Evolutionary conservation across 2,888 invertebrate genomes (phyloP).

Genomic region (Psylliodes chrysocephalus): DNA sequence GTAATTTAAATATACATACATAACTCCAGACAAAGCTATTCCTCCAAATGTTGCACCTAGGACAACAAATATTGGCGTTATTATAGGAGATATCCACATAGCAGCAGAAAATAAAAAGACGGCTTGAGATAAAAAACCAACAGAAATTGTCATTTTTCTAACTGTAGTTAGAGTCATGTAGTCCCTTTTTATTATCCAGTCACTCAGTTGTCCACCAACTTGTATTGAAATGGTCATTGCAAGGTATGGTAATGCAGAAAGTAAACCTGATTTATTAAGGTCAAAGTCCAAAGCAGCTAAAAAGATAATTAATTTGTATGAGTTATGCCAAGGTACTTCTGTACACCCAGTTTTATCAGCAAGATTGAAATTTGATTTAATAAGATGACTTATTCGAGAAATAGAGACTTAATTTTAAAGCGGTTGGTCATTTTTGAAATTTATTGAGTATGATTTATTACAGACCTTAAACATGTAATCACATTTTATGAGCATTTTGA

Average conservation of each 20-base stretch:
- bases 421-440: too few relatives aligned
- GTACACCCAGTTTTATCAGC: too few relatives aligned
- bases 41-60: constrained; percentile 18
- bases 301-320: too few relatives aligned
- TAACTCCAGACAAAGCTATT: constrained; percentile 15
- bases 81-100: constrained; percentile 71
- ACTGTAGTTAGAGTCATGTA: constrained; percentile 78
- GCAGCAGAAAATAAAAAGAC: constrained; percentile 88
- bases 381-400: too few relatives aligned
- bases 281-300: constrained; percentile 78
- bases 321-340: too few relatives aligned
- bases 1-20: constrained; percentile 25
- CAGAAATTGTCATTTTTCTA: constrained; percentile 73
- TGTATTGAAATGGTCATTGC: constrained; percentile 85
- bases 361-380: too few relatives aligned
- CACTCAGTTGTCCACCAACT: constrained; percentile 83
- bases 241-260: constrained; percentile 88
- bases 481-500: too few relatives aligned
- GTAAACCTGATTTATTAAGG: constrained; percentile 80
- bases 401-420: too few relatives aligned
- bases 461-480: too few relatives aligned
- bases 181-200: constrained; percentile 74
- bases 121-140: constrained; percentile 80
- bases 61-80: constrained; percentile 20
- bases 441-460: too few relatives aligned